Percentiles rank a stretch among this genome's conserved stretches.
Evolutionary conservation across 2,113 vertebrate species (phyloP).

Genomic region (Micronycteris hirsuta): DNA sequence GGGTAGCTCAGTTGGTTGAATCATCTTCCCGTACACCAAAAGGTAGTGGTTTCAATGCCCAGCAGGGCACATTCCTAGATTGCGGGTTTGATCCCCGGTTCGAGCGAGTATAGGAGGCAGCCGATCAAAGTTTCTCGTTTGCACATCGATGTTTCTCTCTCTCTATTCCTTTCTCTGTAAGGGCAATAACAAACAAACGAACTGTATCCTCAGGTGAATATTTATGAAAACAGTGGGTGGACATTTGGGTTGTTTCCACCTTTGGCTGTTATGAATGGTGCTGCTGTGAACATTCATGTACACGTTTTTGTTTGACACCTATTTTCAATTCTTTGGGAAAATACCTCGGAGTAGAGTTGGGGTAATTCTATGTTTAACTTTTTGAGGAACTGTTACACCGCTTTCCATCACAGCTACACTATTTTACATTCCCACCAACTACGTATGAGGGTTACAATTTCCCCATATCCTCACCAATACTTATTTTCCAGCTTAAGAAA

Average conservation of each 20-base stretch:
- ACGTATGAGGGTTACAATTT: background rate
- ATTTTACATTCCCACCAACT: background rate
- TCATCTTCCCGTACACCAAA: too few species aligned
- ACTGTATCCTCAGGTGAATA: too few species aligned
- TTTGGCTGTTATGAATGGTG: background rate
- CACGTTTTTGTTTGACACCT: background rate
- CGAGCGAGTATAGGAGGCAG: too few species aligned
- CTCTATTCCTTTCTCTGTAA: too few species aligned
- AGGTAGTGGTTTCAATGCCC: too few species aligned
- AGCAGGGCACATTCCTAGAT: too few species aligned
- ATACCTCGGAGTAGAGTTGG: background rate
- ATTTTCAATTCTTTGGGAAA: background rate
- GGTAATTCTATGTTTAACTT: background rate
- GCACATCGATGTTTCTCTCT: too few species aligned
- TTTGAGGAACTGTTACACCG: background rate
- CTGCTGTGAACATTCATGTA: background rate
- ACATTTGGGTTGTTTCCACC: background rate
- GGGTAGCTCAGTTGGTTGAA: too few species aligned
- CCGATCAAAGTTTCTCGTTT: too few species aligned
- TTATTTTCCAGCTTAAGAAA: background rate
- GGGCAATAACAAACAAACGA: too few species aligned
- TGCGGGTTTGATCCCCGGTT: too few species aligned
- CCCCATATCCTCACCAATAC: background rate
- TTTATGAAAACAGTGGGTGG: background rate
- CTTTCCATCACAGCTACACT: background rate